Percentiles rank a stretch among this genome's conserved stretches.
These are phyloP conservation scores for Emesis furor DNA, from an alignment of 2,888 invertebrate genomes.

Conservation along the genomic window DNA sequence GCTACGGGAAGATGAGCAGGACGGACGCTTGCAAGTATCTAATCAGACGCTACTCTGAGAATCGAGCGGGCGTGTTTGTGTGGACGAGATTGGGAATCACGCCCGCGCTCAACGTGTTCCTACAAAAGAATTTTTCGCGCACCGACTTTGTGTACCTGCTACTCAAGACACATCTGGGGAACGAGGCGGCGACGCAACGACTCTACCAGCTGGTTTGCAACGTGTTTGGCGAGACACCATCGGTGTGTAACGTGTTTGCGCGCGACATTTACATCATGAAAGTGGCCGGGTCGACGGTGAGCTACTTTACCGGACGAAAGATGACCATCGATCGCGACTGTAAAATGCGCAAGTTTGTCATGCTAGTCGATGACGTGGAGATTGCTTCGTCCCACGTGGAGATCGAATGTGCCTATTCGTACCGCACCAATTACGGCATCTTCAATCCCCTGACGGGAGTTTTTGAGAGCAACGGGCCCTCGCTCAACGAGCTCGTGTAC, in stretches of 20 bases:
- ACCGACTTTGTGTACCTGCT: constrained; percentile 26
- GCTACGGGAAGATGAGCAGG: constrained; percentile 34
- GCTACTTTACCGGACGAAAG: constrained; percentile 25
- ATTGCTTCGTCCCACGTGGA: constrained; percentile 25
- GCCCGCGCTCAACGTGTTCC: constrained; percentile 28
- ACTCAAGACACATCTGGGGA: constrained; percentile 25
- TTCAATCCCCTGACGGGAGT: too few species aligned
- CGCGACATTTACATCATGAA: constrained; percentile 28
- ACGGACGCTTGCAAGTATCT: constrained; percentile 34
- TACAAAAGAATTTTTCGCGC: constrained; percentile 19
- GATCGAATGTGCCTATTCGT: constrained; percentile 17
- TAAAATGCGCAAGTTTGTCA: constrained; percentile 25
- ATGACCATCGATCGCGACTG: constrained; percentile 20
- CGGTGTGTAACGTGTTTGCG: constrained; percentile 29
- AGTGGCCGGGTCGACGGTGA: constrained; percentile 17
- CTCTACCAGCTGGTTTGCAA: constrained; percentile 25
- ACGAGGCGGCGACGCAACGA: constrained; percentile 29
- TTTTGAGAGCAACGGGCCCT: background rate
- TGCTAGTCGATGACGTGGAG: constrained; percentile 26
- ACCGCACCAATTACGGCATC: background rate
- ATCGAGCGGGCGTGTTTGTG: constrained; percentile 35
- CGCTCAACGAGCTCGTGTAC: constrained; percentile 33
- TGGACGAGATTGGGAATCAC: constrained; percentile 37
- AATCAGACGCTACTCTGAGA: constrained; percentile 26
- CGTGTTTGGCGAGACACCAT: background rate